Evolutionary conservation across 2,888 invertebrate genomes (phyloP).

Genomic region (Chrysomela aeneicollis): DNA sequence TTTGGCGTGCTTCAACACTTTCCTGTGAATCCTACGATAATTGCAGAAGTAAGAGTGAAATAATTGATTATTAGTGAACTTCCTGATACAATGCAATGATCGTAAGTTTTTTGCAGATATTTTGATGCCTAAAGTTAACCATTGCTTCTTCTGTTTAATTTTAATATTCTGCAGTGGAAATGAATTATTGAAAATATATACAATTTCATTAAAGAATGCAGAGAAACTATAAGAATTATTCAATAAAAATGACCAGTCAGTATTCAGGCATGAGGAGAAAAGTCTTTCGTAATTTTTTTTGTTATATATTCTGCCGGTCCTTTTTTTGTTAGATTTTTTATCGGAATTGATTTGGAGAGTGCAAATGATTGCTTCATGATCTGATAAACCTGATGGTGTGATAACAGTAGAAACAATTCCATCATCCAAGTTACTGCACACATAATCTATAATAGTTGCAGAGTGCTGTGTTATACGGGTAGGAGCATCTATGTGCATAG

Average conservation of each 20-base stretch:
- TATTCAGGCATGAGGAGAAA: neutral
- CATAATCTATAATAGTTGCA: neutral
- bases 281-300: constrained; percentile 2
- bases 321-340: neutral
- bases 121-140: neutral
- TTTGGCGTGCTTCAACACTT: constrained; percentile 3
- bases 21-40: neutral
- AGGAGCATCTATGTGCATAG: constrained; percentile 5
- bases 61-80: constrained; percentile 1
- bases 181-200: neutral
- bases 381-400: neutral
- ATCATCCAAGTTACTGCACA: neutral
- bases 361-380: neutral
- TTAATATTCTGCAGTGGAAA: neutral
- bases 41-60: constrained; percentile 1
- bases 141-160: neutral
- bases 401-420: neutral
- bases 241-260: neutral
- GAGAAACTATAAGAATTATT: neutral
- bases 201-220: neutral
- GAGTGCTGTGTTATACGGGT: constrained; percentile 2
- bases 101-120: neutral
- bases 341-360: neutral
- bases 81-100: neutral
- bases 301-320: neutral